Evolutionary conservation across 2,113 vertebrate genomes (phyloP), one percentile per base, ranked within the genome.

Genomic region (Gallinago jamesoni): DNA sequence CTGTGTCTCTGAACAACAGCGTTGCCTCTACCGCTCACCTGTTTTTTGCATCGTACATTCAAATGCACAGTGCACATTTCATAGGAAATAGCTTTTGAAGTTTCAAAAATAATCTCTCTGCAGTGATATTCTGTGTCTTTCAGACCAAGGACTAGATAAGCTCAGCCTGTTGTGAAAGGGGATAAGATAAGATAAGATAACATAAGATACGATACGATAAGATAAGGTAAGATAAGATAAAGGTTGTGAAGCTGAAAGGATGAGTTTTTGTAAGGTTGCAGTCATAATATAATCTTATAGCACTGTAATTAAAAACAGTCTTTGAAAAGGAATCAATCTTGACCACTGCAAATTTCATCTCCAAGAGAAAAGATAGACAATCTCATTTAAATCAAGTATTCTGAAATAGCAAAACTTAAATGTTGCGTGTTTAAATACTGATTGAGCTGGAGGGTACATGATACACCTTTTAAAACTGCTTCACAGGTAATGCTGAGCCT

Each of bases 31-130:
- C 11, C 9, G 18, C 25, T 62, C 70, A 52, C 7, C 8, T 21
- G 3, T 35, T 56, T 72, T 82, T 73, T 92, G 7, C 9, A 57
- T 13, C 62, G 21, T 63, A 33, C 22, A 15, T 89, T 75, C 83
- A 30, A 52, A 47, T n/a, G 41, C 7, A 74, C 7, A 48, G 27
- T 56, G 50, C 16, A 35, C 27, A 37, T 79, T 87, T 91, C 10
- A 31, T 24, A 64, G 33, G 20, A 89, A 86, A 76, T 28, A 81
- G 8, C 14, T 80, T 87, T 66, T 87, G 55, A 84, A 35, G 12
- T 67, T 79, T 92, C 50, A 67, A 62, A 93, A 93, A 84, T 66
- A 94, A 83, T 72, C 30, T 57, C 27, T 66, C 74, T 62, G 37
- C 50, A 78, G 22, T 74, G 17, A 43, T 56, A 62, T 45, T 90